Evolutionary conservation across 2,797 vertebrate genomes (phyloP), one percentile per base, ranked within the genome.

Genomic region (Danionella dracula): DNA sequence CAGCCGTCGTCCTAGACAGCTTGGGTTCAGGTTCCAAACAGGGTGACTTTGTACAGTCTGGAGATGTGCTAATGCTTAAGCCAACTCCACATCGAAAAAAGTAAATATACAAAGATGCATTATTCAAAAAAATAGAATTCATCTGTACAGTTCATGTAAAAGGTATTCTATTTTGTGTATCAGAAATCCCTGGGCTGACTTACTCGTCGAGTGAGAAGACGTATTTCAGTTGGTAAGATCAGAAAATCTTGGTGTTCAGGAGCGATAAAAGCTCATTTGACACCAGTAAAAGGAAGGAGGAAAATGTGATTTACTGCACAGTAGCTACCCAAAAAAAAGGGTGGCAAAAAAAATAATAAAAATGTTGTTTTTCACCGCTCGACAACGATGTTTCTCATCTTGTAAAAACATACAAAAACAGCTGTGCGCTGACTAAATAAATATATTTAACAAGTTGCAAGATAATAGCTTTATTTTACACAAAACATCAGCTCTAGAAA

Each of bases 361-460:
- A 70, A 78, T 68, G 51, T 54, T 74, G 58, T 35, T 32, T 49
- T 56, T 66, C 17, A 40, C 35, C 67, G 51, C 73, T 3, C 35
- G 45, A 76, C 73, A 65, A 64, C 60, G 70, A 68, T 79, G 76
- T 48, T 88, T 88, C 88, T 88, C 85, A 91, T 90, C 87, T 91
- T 90, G 91, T 91, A 87, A 91, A 93, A 93, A 92, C 92, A 89
- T 92, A 88, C 92, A 92, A 92, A 92, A 90, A 92, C 92, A 8
- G 49, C 90, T 87, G 89, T 92, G 87, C 89, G 92, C 90, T 84
- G 87, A 89, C 88, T 92, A 90, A 93, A 94, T 94, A 93, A 94
- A 93, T 95, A 95, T 93, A 94, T 92, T 95, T 90, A 90, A 93
- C 93, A 94, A 92, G 90, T 93, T 87, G 90, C 90, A 92, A 92